Base-by-base conservation (phyloP, 1,140 invertebrate genomes). In the Oryctes rhinoceros region DNA sequence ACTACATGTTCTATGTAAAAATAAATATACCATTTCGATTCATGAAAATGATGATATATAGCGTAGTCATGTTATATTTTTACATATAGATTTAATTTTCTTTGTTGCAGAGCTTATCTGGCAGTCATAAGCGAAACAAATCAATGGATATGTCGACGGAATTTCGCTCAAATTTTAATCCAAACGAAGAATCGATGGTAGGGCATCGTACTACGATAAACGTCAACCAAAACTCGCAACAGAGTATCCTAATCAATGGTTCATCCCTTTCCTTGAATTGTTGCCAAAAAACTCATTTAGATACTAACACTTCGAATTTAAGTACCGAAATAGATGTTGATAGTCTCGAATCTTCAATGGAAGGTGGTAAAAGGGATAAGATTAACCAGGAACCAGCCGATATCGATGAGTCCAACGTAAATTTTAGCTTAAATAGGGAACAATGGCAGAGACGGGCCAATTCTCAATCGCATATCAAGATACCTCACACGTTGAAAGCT, bases 391-490 rank as follows among this genome's bases (percentile, higher is more conserved):
- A 78, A 18, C 44, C 18, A 20, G 30, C 59, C 3, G 82, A 84
- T 83, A 84, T 86, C 37, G 84, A 86, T 74, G 82, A 86, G 47
- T 82, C 83, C 4, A 84, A 85, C 67, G 85, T 87, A 4, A 85
- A 85, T 81, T 87, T 87, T 81, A 84, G 77, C 37, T 86, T 88
- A 18, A 92, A 92, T 81, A 88, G 91, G 9, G 91, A 92, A 78
- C 84, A 92, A 0, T 93, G 92, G 92, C 91, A 92, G 80, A 88
- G 90, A 81, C 85, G 91, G 30, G 91, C 91, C 0, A 89, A 89
- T 3, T 91, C 90, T 1, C 90, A 91, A 78, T 88, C 88, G 0
- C 88, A 88, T n/a, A 78, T 89, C 44, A 88, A 87, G 11, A 83
- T 87, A 6, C 74, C 81, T 15, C 75, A 81, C 44, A 78, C 76